Conservation (phyloP, 2,797 vertebrate genomes). For the Leptodactylus fallax region DNA sequence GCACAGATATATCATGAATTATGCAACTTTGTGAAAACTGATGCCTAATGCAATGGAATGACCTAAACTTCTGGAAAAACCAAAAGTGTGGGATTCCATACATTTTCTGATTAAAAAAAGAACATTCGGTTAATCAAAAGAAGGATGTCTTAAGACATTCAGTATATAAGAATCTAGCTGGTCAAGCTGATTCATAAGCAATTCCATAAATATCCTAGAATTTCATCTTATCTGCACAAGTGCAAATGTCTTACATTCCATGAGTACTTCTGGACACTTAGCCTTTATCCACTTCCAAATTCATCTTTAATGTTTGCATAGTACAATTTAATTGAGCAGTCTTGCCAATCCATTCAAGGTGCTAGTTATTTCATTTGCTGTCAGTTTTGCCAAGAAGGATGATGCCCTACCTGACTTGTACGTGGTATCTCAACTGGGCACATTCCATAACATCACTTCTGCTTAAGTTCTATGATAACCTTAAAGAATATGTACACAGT, state of each 20-base stretch:
- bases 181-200: background rate
- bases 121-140: background rate
- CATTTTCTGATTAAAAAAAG: background rate
- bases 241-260: conserved; percentile 55
- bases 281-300: conserved; percentile 47
- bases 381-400: background rate
- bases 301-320: conserved; percentile 35
- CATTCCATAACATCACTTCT: background rate
- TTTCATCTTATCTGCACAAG: conserved; percentile 47
- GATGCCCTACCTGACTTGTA: background rate
- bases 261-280: background rate
- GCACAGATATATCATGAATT: too few relatives aligned
- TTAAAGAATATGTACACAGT: background rate
- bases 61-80: background rate
- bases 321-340: conserved; percentile 30
- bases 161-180: background rate
- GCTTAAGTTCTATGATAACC: background rate
- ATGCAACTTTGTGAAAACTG: too few relatives aligned
- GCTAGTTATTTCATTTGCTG: conserved; percentile 26
- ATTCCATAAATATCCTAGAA: conserved; percentile 16
- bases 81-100: background rate
- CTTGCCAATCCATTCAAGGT: conserved; percentile 18
- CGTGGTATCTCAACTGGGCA: background rate
- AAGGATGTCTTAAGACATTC: background rate
- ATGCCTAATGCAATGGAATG: too few relatives aligned